Conservation (phyloP, 2,113 vertebrate genomes). For the Triplophysa dalaica region DNA sequence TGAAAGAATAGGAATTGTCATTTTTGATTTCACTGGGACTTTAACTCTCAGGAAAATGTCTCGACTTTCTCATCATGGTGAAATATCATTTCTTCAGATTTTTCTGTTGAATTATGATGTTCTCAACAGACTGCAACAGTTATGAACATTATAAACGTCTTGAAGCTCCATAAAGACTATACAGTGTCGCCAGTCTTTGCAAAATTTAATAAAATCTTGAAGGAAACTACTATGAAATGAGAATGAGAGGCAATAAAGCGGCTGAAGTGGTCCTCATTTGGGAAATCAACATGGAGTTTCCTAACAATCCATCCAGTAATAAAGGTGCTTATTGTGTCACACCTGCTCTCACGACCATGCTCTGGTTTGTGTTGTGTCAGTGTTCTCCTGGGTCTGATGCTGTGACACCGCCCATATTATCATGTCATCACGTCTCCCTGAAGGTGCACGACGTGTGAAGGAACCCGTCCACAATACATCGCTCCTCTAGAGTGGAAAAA, state of each 20-base stretch:
- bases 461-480: neutral
- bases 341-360: neutral
- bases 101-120: neutral
- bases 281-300: conserved; percentile 13
- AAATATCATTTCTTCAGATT: too few relatives aligned
- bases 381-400: too few relatives aligned
- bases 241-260: neutral
- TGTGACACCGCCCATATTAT: neutral
- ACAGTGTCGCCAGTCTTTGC: neutral
- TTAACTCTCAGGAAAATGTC: too few relatives aligned
- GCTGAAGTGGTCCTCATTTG: neutral
- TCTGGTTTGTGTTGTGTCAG: too few relatives aligned
- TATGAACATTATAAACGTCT: neutral
- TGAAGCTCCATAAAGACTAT: neutral
- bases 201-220: conserved; percentile 4
- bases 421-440: neutral
- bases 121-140: too few relatives aligned
- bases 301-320: neutral
- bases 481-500: conserved; percentile 33
- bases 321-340: conserved; percentile 8
- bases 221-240: neutral
- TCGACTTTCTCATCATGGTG: too few relatives aligned
- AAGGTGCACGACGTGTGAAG: too few relatives aligned
- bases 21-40: too few relatives aligned
- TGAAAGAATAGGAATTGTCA: too few relatives aligned